These are phyloP conservation scores for Mylabris sibirica DNA, from an alignment of 2,888 invertebrate genomes.

Conservation along the genomic window DNA sequence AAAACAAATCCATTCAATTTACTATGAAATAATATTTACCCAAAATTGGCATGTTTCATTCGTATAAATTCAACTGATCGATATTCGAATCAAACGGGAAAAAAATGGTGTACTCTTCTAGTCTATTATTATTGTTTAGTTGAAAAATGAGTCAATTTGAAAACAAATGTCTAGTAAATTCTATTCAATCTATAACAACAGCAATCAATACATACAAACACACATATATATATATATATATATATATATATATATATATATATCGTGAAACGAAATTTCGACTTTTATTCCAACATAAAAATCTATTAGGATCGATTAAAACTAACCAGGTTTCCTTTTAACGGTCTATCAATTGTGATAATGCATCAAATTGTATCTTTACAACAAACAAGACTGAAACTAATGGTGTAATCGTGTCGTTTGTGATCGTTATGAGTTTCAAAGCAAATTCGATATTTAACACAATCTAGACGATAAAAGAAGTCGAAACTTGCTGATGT, in stretches of 20 bases:
- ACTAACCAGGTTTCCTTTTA: neutral
- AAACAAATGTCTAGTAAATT: neutral
- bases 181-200: neutral
- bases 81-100: neutral
- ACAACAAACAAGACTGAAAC: neutral
- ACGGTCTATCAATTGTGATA: neutral
- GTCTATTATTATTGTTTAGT: neutral
- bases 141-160: neutral
- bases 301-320: neutral
- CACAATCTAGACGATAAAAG: neutral
- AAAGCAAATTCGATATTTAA: neutral
- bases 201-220: too few relatives aligned
- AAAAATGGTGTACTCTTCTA: neutral
- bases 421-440: neutral
- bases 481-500: neutral
- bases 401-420: slow-evolving; percentile 8
- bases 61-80: neutral
- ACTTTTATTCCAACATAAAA: neutral
- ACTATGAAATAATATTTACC: neutral
- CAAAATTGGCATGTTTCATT: neutral
- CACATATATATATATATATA: too few relatives aligned
- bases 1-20: neutral
- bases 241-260: too few relatives aligned
- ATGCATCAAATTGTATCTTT: slow-evolving; percentile 2
- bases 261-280: too few relatives aligned